Conservation (phyloP, 2,888 invertebrate genomes). For the Arge pagana region DNA sequence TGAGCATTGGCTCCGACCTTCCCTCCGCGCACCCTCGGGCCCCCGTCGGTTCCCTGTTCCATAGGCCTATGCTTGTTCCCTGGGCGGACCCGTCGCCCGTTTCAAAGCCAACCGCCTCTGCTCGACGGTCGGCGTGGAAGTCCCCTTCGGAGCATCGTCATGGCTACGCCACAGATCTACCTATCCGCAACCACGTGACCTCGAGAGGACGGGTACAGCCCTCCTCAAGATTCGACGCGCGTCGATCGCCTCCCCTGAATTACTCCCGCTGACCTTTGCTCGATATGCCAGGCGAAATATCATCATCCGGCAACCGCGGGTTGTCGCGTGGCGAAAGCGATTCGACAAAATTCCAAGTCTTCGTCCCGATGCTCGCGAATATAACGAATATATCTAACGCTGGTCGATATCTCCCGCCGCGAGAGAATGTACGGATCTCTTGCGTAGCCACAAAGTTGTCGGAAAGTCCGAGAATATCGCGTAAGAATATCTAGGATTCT, state of each 20-base stretch:
- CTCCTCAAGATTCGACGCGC: constrained; percentile 10
- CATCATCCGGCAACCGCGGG: no score
- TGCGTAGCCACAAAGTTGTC: no score
- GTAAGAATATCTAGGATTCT: no score
- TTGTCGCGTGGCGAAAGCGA: no score
- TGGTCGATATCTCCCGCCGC: no score
- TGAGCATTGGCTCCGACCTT: constrained; percentile 11
- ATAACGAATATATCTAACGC: no score
- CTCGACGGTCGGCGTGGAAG: constrained; percentile 2
- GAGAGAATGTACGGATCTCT: no score
- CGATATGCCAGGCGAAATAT: background rate
- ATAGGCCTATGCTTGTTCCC: constrained; percentile 9
- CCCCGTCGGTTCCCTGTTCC: constrained; percentile 2
- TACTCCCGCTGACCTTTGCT: constrained; percentile 1
- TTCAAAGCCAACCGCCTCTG: constrained; percentile 1
- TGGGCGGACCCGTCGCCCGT: background rate
- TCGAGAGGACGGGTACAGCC: constrained; percentile 13
- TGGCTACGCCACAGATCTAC: constrained; percentile 11
- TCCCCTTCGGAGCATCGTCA: constrained; percentile 11
- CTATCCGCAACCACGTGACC: background rate
- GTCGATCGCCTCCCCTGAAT: background rate
- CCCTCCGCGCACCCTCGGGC: constrained; percentile 1
- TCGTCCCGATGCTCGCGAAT: no score
- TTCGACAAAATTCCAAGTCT: no score
- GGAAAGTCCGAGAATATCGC: no score